phyloP scores from a whole-genome alignment of 2,797 vertebrate species.

The Enteromius unitaeniatus region DNA sequence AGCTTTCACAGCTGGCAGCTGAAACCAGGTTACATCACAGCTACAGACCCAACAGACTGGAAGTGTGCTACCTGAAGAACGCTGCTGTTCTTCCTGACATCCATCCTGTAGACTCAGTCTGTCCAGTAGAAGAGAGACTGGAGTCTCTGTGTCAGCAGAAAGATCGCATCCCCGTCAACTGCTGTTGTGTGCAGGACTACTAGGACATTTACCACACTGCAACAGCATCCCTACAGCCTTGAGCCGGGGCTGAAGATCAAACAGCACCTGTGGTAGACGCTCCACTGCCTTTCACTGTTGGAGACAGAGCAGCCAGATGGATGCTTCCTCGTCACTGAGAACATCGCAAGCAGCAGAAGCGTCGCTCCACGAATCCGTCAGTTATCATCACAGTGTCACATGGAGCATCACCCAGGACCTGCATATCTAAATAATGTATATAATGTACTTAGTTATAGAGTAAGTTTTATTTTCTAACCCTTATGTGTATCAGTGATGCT shows the following conservation, averaged over 20 bases:
- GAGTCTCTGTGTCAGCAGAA: not conserved
- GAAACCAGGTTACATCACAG: not conserved
- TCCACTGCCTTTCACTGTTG: not conserved
- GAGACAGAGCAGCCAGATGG: not conserved
- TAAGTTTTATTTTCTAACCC: not conserved
- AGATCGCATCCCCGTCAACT: not conserved
- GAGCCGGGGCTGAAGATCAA: not conserved
- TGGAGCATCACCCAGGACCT: not conserved
- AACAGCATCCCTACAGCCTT: not conserved
- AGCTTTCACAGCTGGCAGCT: conserved; percentile 1
- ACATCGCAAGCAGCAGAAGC: not conserved
- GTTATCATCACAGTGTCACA: not conserved
- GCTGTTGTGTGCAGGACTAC: not conserved
- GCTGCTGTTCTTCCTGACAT: not conserved
- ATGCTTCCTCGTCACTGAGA: not conserved
- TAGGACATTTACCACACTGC: not conserved
- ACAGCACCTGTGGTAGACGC: not conserved
- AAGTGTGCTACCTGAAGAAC: not conserved
- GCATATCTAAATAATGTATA: not conserved
- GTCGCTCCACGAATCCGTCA: not conserved
- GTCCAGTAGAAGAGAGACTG: not conserved
- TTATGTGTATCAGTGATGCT: not conserved
- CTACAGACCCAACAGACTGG: not conserved
- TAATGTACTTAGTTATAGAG: not conserved
- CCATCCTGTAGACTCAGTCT: not conserved